Evolutionary conservation across 2,113 vertebrate species (phyloP).

Genomic region (Lates calcarifer): DNA sequence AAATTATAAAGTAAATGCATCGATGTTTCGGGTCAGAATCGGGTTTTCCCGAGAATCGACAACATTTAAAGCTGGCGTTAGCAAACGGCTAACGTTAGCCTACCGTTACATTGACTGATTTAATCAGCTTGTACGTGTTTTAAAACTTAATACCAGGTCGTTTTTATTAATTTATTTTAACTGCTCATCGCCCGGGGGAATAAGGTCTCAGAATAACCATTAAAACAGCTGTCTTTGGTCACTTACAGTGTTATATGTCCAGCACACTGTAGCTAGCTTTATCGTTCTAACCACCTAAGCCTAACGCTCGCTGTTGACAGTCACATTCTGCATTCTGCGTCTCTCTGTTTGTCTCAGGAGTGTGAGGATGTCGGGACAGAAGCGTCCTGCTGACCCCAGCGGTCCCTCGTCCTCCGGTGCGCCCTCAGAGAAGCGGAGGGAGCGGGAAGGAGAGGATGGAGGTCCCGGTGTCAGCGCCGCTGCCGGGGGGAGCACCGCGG

Average conservation of each 20-base stretch:
- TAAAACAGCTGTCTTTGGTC: not conserved
- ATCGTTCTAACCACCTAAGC: not conserved
- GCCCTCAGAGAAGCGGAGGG: slow-evolving; percentile 92
- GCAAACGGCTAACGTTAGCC: slow-evolving; percentile 63
- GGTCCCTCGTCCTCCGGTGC: slow-evolving; percentile 86
- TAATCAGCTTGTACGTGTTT: not conserved
- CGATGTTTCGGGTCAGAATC: not conserved
- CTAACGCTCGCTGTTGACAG: not conserved
- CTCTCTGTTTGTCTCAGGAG: slow-evolving; percentile 38
- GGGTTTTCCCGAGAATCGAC: not conserved
- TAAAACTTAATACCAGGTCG: not conserved
- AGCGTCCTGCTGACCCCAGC: slow-evolving; percentile 87
- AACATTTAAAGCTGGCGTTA: slow-evolving; percentile 26
- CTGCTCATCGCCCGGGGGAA: fast-evolving
- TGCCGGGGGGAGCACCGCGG: slow-evolving; percentile 89
- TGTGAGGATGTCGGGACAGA: slow-evolving; percentile 91
- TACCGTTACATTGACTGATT: slow-evolving; percentile 11
- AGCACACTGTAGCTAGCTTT: not conserved
- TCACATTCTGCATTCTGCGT: not conserved
- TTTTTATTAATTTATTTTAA: not conserved
- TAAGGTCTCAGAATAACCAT: not conserved
- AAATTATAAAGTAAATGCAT: not conserved
- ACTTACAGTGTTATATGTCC: not conserved
- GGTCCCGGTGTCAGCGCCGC: slow-evolving; percentile 84
- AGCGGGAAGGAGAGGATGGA: slow-evolving; percentile 86